phyloP scores from a whole-genome alignment of 1,140 invertebrate species.

The Phymastichus coffea region DNA sequence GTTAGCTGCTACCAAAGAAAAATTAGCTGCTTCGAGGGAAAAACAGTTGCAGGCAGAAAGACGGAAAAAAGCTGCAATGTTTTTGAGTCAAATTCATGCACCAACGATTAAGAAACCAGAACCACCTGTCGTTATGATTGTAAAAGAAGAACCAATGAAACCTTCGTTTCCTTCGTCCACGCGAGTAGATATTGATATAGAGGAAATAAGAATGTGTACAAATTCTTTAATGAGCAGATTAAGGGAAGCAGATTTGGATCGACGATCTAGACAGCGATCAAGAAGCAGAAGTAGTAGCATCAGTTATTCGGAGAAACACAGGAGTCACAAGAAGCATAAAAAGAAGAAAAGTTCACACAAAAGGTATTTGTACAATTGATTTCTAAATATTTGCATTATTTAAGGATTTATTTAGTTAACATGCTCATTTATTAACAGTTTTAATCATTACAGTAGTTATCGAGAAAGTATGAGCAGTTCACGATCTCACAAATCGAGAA shows the following conservation, averaged over 20 bases:
- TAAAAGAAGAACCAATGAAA: slow-evolving; percentile 32
- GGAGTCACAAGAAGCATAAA: slow-evolving; percentile 49
- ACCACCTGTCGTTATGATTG: neutral
- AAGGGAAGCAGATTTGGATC: slow-evolving; percentile 45
- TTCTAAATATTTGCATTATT: neutral
- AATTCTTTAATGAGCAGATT: slow-evolving; percentile 49
- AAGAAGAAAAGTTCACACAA: slow-evolving; percentile 53
- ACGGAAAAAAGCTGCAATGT: slow-evolving; percentile 66
- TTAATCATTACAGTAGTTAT: slow-evolving; percentile 41
- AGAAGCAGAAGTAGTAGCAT: slow-evolving; percentile 47
- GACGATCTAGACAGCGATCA: slow-evolving; percentile 44
- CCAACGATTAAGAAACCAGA: slow-evolving; percentile 34
- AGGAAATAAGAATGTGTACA: slow-evolving; percentile 33
- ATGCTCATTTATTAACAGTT: slow-evolving; percentile 3
- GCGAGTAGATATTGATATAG: slow-evolving; percentile 31
- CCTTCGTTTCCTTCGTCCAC: slow-evolving; percentile 44
- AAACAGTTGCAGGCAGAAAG: slow-evolving; percentile 71
- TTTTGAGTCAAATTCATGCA: slow-evolving; percentile 63
- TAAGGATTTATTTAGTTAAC: slow-evolving; percentile 5
- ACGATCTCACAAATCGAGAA: slow-evolving; percentile 48
- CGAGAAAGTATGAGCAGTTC: slow-evolving; percentile 49
- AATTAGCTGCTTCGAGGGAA: slow-evolving; percentile 61
- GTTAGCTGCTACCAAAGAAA: slow-evolving; percentile 62
- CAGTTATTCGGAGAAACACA: slow-evolving; percentile 43
- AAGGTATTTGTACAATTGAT: slow-evolving; percentile 40